Conservation (phyloP, 1,140 invertebrate species). For the Drosophila teissieri region DNA sequence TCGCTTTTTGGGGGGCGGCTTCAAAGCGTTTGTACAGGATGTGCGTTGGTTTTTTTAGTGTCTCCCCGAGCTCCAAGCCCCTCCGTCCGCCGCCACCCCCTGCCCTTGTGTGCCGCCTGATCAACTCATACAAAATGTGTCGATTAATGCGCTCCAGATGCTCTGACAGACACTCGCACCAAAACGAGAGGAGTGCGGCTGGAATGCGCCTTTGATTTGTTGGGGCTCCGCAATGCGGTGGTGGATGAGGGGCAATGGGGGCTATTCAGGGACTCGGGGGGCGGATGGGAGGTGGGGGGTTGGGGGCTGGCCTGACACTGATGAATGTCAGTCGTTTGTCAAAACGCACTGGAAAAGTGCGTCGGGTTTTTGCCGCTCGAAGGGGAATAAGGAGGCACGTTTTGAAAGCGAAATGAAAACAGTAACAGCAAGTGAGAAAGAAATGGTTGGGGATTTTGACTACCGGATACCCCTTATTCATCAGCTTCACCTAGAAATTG, state of each 20-base stretch:
- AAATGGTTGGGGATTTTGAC: not conserved
- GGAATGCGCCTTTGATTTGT: constrained; percentile 81
- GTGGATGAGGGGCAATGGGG: not conserved
- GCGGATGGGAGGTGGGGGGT: not conserved
- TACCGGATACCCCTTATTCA: not conserved
- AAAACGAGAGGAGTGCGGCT: constrained; percentile 44
- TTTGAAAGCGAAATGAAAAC: constrained; percentile 56
- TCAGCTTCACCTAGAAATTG: no score
- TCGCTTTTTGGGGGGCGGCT: constrained; percentile 47
- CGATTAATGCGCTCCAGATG: constrained; percentile 82
- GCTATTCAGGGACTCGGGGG: not conserved
- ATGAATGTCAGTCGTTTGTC: constrained; percentile 83
- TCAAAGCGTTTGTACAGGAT: constrained; percentile 73
- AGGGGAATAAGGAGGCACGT: constrained; percentile 5
- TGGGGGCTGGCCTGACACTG: constrained; percentile 60
- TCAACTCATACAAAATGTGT: constrained; percentile 77
- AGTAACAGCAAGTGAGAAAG: constrained; percentile 48
- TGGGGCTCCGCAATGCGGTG: constrained; percentile 46
- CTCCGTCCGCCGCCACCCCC: not conserved
- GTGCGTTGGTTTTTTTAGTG: constrained; percentile 58
- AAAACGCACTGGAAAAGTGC: constrained; percentile 79
- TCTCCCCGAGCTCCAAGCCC: constrained; percentile 6
- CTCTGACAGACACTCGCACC: constrained; percentile 53
- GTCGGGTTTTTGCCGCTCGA: constrained; percentile 42
- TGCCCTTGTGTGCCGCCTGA: constrained; percentile 38